Evolutionary conservation across 2,888 invertebrate genomes (phyloP).

Genomic region (Seladonia tumulorum): DNA sequence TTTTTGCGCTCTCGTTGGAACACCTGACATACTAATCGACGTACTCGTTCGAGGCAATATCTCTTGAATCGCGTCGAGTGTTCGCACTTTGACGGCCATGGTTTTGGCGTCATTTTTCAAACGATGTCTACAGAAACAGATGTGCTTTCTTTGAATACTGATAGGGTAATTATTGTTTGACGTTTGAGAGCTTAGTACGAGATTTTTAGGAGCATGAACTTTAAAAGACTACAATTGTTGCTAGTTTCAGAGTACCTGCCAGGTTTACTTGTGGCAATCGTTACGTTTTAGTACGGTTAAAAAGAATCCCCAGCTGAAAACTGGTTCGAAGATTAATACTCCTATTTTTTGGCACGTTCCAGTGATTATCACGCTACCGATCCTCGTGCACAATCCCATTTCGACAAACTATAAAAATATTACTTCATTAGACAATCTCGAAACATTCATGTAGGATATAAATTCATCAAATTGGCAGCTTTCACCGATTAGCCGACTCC

Average conservation of each 20-base stretch:
- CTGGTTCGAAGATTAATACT: background rate
- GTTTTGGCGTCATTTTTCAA: background rate
- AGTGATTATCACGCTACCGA: background rate
- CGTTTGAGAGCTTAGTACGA: background rate
- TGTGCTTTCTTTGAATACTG: background rate
- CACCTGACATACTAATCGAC: background rate
- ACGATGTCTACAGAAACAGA: constrained; percentile 4
- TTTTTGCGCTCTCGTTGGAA: background rate
- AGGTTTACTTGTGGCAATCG: too few relatives aligned
- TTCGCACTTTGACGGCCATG: background rate
- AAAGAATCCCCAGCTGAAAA: background rate
- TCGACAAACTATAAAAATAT: constrained; percentile 2
- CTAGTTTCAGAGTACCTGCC: background rate
- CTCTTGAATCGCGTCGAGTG: background rate
- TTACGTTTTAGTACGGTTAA: background rate
- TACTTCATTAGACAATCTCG: background rate
- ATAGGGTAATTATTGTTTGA: background rate
- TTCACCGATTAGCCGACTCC: background rate
- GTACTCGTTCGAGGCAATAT: background rate
- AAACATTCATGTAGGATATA: background rate
- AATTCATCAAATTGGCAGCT: background rate
- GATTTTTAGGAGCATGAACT: background rate
- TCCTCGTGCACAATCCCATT: background rate
- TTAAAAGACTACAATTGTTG: background rate
- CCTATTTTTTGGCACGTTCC: constrained; percentile 6